Conservation (phyloP, 2,888 invertebrate genomes). For the Erebia epiphron region DNA sequence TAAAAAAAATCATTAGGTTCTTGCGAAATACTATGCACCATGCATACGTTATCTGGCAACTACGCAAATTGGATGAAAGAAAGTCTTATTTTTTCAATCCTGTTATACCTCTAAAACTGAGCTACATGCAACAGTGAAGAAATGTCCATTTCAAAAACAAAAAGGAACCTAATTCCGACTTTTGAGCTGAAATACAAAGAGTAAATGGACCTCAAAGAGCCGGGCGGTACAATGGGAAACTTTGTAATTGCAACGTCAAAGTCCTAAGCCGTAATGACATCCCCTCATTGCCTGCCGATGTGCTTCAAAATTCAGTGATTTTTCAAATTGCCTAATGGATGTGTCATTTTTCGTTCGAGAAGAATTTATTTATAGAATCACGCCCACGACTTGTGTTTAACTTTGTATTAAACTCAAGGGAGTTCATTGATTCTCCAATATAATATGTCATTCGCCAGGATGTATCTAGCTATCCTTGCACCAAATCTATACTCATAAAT, state of each 20-base stretch:
- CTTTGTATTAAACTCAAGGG: no score
- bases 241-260: conserved; percentile 43
- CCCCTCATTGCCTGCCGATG: conserved; percentile 55
- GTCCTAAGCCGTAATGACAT: conserved; percentile 50
- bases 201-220: conserved; percentile 29
- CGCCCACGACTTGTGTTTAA: no score
- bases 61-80: no score
- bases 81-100: no score
- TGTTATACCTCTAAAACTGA: no score
- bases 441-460: no score
- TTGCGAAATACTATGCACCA: no score
- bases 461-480: no score
- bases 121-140: not conserved
- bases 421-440: no score
- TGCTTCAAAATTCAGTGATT: conserved; percentile 46
- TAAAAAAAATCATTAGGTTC: no score
- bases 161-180: conserved; percentile 25
- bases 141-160: not conserved
- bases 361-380: not conserved
- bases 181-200: conserved; percentile 30
- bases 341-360: not conserved
- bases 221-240: conserved; percentile 40
- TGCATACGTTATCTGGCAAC: no score
- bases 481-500: no score
- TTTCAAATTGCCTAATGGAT: conserved; percentile 38